These are phyloP conservation scores for Discoglossus pictus DNA, from an alignment of 2,797 vertebrate species.

Conservation along the genomic window DNA sequence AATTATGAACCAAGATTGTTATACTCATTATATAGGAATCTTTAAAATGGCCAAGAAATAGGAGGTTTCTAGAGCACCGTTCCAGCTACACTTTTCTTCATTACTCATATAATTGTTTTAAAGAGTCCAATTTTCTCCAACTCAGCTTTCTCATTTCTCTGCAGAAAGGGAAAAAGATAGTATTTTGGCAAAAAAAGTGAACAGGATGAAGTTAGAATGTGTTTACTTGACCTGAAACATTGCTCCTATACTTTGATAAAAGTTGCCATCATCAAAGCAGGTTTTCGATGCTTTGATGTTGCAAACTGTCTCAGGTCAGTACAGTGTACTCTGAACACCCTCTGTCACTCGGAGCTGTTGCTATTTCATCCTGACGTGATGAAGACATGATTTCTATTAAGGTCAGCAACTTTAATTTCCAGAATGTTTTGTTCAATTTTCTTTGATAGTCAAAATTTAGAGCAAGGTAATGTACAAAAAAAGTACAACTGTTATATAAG, in stretches of 20 bases:
- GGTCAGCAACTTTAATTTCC: slow-evolving; percentile 42
- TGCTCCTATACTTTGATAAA: slow-evolving; percentile 47
- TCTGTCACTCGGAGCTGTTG: slow-evolving; percentile 10
- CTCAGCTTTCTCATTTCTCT: too few relatives aligned
- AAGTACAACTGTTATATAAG: too few relatives aligned
- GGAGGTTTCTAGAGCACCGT: too few relatives aligned
- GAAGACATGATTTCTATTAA: slow-evolving; percentile 30
- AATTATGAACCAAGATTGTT: too few relatives aligned
- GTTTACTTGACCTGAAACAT: slow-evolving; percentile 46
- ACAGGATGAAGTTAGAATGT: slow-evolving; percentile 9
- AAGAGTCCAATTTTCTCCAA: too few relatives aligned
- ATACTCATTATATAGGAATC: too few relatives aligned
- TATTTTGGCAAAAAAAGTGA: slow-evolving; percentile 9
- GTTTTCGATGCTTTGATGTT: slow-evolving; percentile 45
- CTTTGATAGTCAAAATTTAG: slow-evolving; percentile 29
- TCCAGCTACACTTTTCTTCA: too few relatives aligned
- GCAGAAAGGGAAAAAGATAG: not conserved
- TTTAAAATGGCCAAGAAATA: too few relatives aligned
- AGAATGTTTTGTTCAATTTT: slow-evolving; percentile 19
- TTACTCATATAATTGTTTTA: too few relatives aligned
- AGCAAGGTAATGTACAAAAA: too few relatives aligned
- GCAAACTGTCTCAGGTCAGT: slow-evolving; percentile 44
- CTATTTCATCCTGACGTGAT: slow-evolving; percentile 29
- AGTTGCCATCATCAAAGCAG: slow-evolving; percentile 48
- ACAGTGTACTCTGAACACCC: slow-evolving; percentile 12